Conservation (phyloP, 2,113 vertebrate genomes). For the Psittacula cyanocephala region DNA sequence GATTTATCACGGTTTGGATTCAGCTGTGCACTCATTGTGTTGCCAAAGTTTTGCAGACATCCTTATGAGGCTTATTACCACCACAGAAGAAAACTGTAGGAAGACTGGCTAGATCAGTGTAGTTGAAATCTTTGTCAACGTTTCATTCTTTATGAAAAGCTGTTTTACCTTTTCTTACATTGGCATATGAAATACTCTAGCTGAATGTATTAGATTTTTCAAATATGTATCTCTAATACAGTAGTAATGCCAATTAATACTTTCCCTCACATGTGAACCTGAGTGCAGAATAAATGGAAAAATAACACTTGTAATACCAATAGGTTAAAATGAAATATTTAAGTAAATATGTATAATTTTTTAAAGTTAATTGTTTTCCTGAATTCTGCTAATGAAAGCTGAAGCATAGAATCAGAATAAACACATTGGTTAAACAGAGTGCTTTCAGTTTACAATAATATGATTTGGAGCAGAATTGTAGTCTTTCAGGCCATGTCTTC, state of each 20-base stretch:
- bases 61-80: constrained; percentile 9
- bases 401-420: neutral
- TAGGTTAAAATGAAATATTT: neutral
- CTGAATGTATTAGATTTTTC: neutral
- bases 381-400: neutral
- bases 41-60: constrained; percentile 12
- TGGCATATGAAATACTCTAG: neutral
- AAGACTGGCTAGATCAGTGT: neutral
- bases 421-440: neutral
- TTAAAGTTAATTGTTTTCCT: neutral
- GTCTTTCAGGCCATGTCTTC: neutral
- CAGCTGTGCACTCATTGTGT: neutral
- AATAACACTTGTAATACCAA: neutral
- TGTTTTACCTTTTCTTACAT: neutral
- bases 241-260: neutral
- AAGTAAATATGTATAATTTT: neutral
- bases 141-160: neutral
- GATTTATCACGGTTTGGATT: constrained; percentile 6
- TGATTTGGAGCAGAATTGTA: neutral
- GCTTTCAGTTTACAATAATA: neutral
- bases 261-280: neutral
- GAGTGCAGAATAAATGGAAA: neutral
- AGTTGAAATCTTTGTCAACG: neutral
- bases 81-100: neutral
- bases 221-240: neutral